phyloP scores from a whole-genome alignment of 2,888 invertebrate genomes.

The Zootermopsis nevadensis region DNA sequence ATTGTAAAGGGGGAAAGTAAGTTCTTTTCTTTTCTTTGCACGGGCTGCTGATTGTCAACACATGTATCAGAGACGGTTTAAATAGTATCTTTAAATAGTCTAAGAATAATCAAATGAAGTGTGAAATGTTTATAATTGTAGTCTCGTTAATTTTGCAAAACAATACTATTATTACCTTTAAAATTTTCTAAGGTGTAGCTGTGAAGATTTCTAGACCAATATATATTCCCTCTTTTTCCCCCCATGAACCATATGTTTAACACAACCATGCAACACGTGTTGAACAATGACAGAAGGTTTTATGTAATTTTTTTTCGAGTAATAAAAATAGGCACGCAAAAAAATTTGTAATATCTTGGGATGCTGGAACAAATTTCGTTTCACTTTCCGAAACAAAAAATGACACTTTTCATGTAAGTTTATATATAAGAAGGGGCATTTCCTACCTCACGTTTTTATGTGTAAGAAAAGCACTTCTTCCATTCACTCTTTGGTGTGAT shows the following conservation, averaged over 20 bases:
- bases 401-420: not conserved
- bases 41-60: too few relatives aligned
- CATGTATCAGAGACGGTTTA: too few relatives aligned
- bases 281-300: not conserved
- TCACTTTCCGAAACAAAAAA: not conserved
- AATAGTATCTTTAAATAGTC: too few relatives aligned
- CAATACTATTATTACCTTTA: too few relatives aligned
- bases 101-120: too few relatives aligned
- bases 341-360: not conserved
- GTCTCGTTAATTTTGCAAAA: too few relatives aligned
- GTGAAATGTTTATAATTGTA: too few relatives aligned
- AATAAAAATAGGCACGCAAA: not conserved
- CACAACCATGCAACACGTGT: not conserved
- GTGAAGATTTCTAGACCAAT: too few relatives aligned
- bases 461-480: conserved; percentile 9
- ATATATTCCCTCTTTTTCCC: too few relatives aligned
- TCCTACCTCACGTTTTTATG: not conserved
- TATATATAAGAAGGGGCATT: not conserved
- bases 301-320: not conserved
- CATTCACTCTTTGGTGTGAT: not conserved
- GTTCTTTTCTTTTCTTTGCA: too few relatives aligned
- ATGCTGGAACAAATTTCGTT: not conserved
- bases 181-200: too few relatives aligned
- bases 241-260: not conserved
- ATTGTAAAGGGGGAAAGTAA: too few relatives aligned